These are phyloP conservation scores for Lathamus discolor DNA, from an alignment of 2,113 vertebrate species.

Conservation along the genomic window DNA sequence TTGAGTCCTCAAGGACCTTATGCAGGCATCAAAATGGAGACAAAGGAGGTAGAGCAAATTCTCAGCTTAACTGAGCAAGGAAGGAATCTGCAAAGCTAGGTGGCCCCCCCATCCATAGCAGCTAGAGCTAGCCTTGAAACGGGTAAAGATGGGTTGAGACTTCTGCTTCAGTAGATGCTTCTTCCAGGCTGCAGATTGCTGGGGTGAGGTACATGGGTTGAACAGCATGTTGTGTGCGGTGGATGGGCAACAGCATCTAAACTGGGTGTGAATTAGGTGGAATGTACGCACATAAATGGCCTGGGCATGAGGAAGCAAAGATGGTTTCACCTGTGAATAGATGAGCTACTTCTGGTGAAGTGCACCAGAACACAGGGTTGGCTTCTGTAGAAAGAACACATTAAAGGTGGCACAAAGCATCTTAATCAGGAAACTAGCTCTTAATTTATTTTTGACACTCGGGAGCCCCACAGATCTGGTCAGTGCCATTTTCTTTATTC, in stretches of 20 bases:
- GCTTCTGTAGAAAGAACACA: not conserved
- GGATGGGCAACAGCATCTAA: not conserved
- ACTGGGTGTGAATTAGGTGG: constrained; percentile 21
- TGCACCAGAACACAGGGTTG: not conserved
- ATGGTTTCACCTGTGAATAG: not conserved
- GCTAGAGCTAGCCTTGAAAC: not conserved
- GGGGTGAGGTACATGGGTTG: rapidly evolving
- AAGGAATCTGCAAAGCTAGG: not conserved
- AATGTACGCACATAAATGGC: constrained; percentile 8
- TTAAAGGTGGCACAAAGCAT: not conserved
- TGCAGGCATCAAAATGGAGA: not conserved
- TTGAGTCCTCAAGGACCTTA: not conserved
- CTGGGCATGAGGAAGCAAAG: constrained; percentile 51
- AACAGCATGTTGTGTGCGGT: not conserved
- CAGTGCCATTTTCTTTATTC: not conserved
- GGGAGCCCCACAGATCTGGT: not conserved
- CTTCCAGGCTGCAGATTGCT: not conserved
- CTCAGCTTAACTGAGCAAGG: not conserved
- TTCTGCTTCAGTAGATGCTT: not conserved
- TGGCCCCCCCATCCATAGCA: not conserved
- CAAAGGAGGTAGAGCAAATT: not conserved
- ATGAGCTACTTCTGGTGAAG: constrained; percentile 6
- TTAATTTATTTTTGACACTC: not conserved
- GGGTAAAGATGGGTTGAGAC: not conserved
- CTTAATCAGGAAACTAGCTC: not conserved